A percentile compares a stretch with the other conserved stretches of the same genome.
Evolutionary conservation across 2,797 vertebrate genomes (phyloP).

Genomic region (Acipenser transmontanus): DNA sequence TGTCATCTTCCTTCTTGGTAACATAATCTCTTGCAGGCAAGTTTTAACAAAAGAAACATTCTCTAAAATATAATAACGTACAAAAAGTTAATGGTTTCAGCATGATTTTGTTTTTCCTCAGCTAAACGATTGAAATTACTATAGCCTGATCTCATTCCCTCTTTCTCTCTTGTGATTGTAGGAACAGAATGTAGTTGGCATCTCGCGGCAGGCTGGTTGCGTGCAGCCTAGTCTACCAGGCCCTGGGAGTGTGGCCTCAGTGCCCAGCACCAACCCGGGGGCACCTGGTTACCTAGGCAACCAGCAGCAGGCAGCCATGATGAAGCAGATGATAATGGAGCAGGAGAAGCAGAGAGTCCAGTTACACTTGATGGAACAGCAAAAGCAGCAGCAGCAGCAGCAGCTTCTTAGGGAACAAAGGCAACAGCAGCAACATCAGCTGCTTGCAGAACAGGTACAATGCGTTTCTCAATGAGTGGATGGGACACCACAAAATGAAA

Average conservation of each 20-base stretch:
- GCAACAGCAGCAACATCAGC: conserved; percentile 79
- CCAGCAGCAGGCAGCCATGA: conserved; percentile 86
- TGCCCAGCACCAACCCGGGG: conserved; percentile 63
- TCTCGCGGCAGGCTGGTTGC: conserved; percentile 70
- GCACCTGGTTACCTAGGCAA: conserved; percentile 72
- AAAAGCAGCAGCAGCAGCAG: conserved; percentile 66
- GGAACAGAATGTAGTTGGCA: conserved; percentile 83
- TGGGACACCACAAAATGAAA: no score
- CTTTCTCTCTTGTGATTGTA: conserved; percentile 39
- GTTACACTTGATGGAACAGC: conserved; percentile 86
- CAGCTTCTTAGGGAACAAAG: conserved; percentile 83
- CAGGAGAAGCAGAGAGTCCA: conserved; percentile 82
- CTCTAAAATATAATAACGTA: no score
- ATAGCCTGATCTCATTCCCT: background rate
- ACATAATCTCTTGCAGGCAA: no score
- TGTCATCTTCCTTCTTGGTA: no score
- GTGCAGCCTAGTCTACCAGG: conserved; percentile 72
- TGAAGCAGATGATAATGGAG: conserved; percentile 94
- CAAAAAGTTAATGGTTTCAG: background rate
- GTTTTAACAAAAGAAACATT: no score
- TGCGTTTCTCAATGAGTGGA: background rate
- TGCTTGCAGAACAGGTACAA: conserved; percentile 83
- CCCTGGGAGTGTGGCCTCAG: conserved; percentile 58
- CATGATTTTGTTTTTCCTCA: background rate
- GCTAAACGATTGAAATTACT: no score